Percentiles rank a stretch among this genome's conserved stretches.
Evolutionary conservation across 1,140 invertebrate species (phyloP).

Genomic region (Rhopalosiphum padi): DNA sequence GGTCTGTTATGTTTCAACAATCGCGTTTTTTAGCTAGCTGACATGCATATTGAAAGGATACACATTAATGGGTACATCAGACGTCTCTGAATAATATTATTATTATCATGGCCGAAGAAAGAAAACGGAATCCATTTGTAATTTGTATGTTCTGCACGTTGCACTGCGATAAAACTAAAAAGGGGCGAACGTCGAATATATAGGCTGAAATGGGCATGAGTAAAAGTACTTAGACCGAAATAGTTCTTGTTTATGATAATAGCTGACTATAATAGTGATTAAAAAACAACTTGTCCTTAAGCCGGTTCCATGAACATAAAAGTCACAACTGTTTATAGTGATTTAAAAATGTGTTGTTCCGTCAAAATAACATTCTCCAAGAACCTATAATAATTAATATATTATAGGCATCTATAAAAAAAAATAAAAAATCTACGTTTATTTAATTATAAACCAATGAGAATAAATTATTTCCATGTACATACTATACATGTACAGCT

Average conservation of each 20-base stretch:
- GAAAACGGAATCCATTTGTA: not conserved
- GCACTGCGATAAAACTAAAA: not conserved
- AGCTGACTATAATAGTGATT: not conserved
- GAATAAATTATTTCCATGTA: not conserved
- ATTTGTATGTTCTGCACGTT: conserved; percentile 17
- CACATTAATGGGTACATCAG: not conserved
- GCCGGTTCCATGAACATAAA: not conserved
- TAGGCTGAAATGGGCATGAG: not conserved
- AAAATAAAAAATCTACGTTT: not conserved
- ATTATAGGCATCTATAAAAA: not conserved
- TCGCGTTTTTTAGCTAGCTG: not conserved
- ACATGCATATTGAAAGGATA: not conserved
- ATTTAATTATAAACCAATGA: not conserved
- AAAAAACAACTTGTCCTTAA: not conserved
- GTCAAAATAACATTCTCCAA: not conserved
- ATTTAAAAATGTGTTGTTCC: not conserved
- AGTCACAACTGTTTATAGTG: conserved; percentile 6
- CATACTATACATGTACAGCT: no score
- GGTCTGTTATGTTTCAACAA: not conserved
- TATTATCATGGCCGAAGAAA: not conserved
- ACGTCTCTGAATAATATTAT: not conserved
- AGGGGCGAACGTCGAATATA: not conserved
- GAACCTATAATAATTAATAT: not conserved
- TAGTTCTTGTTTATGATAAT: conserved; percentile 15
- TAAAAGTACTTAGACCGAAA: conserved; percentile 17